Base-by-base conservation (phyloP, 1,140 invertebrate genomes). In the Branchinecta lindahli region DNA sequence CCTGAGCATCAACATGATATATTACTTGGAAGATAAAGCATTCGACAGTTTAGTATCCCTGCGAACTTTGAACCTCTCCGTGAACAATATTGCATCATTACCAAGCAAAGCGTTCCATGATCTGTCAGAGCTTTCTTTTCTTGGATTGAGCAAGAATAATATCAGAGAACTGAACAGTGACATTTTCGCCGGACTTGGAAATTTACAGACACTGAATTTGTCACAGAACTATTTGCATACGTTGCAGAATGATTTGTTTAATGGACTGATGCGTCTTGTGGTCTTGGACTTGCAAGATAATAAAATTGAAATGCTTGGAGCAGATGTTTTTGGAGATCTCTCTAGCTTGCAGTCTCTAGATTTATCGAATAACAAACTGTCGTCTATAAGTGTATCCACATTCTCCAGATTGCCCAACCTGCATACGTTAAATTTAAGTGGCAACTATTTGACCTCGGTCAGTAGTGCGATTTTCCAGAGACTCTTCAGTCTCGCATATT, bases 131-230 rank as follows among this genome's bases (percentile, higher is more conserved):
- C 75, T 92, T 8, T 81, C 84, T 52, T 84, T 88, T 75, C 81
- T 93, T 65, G 83, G 90, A 74, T 78, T 92, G 10, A 86, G 86
- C 74, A 92, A 92, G 75, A 92, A 93, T 77, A 87, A 88, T 3
- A 79, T 93, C 70, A 84, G 84, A 74, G 85, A 87, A 7, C 79
- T 92, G 18, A 87, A 88, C 7, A 87, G 88, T 1, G 88, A 88
- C 3, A 75, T 92, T 15, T 83, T 93, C 72, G 85, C 86, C 73
- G 84, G 85, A 15, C 81, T 94, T 70, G 85, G 87, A 71, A 84
- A 89, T 74, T 80, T 95, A 44, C 84, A 88, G 77, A 82, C 85
- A 18, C 80, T 94, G 46, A 89, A 94, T 78, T 78, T 92, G 45
- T 88, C 87, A 18, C 77, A 81, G 72, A 92, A 94, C 77, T 83